Evolutionary conservation across 2,797 vertebrate species (phyloP), one percentile per base, ranked within the genome.

Genomic region (Microctenopoma stevenorrisi): DNA sequence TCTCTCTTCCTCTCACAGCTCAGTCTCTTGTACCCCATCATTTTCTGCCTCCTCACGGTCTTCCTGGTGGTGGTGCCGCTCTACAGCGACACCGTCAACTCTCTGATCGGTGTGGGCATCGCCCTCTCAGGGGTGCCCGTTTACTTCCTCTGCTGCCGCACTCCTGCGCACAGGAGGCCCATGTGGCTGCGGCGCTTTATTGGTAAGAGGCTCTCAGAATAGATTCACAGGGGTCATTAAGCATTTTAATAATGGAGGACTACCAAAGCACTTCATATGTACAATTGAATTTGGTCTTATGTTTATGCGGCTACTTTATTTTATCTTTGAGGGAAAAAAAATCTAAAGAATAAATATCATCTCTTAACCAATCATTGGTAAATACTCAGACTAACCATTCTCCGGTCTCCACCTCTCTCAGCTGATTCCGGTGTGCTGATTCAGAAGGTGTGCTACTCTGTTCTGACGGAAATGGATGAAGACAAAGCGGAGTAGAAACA

Each of bases 21-120:
- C 74, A 97, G 94, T 70, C 84, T 98, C 49, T 38, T 96, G 88
- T 98, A 93, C 86, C 96, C 96, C 37, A 89, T 96, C 63, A 9
- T 96, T 47, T 98, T 98, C 93, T 98, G 96, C 74, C 64, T 97
- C 26, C 96, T 96, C 75, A 96, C 95, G 25, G 1, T 97, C 83
- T 98, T 98, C 93, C 94, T 98, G 84, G 96, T 98, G 88, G 95
- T 94, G 3, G 94, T 98, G 11, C 96, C 96, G 1, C 94, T 98
- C 69, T 98, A 97, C 86, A 97, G 95, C 0, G 96, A 98, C 79
- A 94, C 95, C 38, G 46, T 95, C 79, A 98, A 96, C 89, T 97
- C 96, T 3, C 89, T 96, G 79, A 98, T 97, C 0, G 96, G 96
- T 64, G 95, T 97, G 1, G 94, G 84, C 78, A 98, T 98, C 1